A percentile compares a stretch with the other conserved stretches of the same genome.
phyloP scores from a whole-genome alignment of 2,113 vertebrate species.

The human (Homo sapiens) region DNA sequence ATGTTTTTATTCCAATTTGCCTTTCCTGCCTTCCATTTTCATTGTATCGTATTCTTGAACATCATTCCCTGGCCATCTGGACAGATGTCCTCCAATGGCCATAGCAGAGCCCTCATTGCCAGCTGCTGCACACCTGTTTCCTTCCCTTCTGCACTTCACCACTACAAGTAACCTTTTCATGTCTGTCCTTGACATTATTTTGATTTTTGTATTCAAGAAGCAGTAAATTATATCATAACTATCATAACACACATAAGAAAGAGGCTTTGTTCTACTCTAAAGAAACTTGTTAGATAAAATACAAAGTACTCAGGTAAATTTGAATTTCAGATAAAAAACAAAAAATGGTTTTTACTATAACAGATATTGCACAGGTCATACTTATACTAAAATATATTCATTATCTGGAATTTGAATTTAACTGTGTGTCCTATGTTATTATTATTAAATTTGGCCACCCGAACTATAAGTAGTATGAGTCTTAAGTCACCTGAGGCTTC shows the following conservation, averaged over 20 bases:
- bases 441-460: not conserved
- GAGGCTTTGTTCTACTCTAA: not conserved
- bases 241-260: not conserved
- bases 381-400: not conserved
- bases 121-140: not conserved
- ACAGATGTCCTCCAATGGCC: too few relatives aligned
- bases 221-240: not conserved
- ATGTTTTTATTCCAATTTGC: not conserved
- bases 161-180: not conserved
- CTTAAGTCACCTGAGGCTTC: not conserved
- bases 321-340: not conserved
- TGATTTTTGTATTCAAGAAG: not conserved
- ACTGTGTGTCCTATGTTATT: not conserved
- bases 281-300: not conserved
- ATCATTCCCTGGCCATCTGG: not conserved
- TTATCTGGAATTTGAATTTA: not conserved
- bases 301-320: not conserved
- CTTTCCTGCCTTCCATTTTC: not conserved
- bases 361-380: not conserved
- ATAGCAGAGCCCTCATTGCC: fast-evolving
- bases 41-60: not conserved
- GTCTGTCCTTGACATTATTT: not conserved
- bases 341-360: not conserved
- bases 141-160: not conserved
- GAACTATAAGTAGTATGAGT: not conserved